These are phyloP conservation scores for Acrossocheilus fasciatus DNA, from an alignment of 2,797 vertebrate genomes.

Conservation along the genomic window DNA sequence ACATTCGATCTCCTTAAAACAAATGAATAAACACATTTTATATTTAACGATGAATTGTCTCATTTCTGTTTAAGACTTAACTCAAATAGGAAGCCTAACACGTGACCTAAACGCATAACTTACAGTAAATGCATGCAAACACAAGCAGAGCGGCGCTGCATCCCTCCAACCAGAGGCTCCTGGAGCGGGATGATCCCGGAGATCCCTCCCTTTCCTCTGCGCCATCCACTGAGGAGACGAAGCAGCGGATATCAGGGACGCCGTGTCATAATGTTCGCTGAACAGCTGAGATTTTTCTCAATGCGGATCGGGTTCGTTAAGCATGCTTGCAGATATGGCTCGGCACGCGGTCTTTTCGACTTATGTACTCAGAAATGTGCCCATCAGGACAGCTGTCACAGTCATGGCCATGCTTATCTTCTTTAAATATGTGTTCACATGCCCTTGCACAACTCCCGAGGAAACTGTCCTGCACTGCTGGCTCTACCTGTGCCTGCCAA, in stretches of 20 bases:
- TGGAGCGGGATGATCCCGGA: not conserved
- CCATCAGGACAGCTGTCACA: constrained; percentile 21
- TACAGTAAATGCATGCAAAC: not conserved
- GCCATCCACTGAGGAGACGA: not conserved
- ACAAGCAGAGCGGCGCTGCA: not conserved
- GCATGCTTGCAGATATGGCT: constrained; percentile 10
- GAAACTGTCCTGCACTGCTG: constrained; percentile 55
- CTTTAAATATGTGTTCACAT: constrained; percentile 53
- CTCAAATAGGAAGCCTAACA: not conserved
- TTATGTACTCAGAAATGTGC: constrained; percentile 26
- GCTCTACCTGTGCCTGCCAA: constrained; percentile 50
- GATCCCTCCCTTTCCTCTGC: constrained; percentile 13
- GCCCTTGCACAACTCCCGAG: constrained; percentile 43
- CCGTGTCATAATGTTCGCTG: not conserved
- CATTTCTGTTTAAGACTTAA: not conserved
- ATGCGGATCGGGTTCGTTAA: not conserved
- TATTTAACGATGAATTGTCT: not conserved
- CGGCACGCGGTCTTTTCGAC: constrained; percentile 11
- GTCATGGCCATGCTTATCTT: constrained; percentile 43
- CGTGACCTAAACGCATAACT: not conserved
- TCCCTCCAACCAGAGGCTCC: not conserved
- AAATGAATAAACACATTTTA: not conserved
- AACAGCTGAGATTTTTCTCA: not conserved
- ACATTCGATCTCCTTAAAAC: not conserved
- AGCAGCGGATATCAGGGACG: not conserved